Percentiles rank a stretch among this genome's conserved stretches.
phyloP scores from a whole-genome alignment of 2,113 vertebrate genomes.

The Boulengeromyrus knoepffleri region DNA sequence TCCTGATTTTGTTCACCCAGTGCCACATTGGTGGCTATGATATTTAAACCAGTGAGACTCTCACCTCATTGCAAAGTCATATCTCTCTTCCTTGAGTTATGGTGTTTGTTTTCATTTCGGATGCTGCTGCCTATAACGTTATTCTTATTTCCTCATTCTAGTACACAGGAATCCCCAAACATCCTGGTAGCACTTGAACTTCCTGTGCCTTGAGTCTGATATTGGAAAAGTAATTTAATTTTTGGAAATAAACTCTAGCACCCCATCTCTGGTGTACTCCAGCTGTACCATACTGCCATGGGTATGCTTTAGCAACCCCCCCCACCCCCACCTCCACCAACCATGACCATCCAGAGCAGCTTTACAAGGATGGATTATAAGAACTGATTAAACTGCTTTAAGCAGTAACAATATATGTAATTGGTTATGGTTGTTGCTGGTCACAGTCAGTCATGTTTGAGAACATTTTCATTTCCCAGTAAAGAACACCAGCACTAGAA shows the following conservation, averaged over 20 bases:
- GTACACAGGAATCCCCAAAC: background rate
- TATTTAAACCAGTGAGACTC: background rate
- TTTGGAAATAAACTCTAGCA: background rate
- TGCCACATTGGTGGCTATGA: background rate
- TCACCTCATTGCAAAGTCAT: background rate
- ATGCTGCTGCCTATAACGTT: background rate
- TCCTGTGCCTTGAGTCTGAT: background rate
- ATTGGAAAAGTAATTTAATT: background rate
- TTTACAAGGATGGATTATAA: background rate
- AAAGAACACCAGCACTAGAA: background rate
- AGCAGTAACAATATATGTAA: background rate
- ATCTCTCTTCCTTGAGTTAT: background rate
- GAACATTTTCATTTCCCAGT: background rate
- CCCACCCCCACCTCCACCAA: background rate
- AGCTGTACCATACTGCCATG: background rate
- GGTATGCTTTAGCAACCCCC: background rate
- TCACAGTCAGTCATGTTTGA: background rate
- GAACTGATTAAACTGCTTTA: background rate
- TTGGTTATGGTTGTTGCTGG: background rate
- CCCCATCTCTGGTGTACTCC: background rate
- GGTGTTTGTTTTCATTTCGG: background rate
- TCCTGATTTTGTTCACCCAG: background rate
- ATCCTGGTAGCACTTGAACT: background rate
- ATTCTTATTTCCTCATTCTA: background rate
- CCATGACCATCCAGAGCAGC: background rate